Evolutionary conservation across 2,888 invertebrate species (phyloP), one percentile per base, ranked within the genome.

Genomic region (Acleris literana): DNA sequence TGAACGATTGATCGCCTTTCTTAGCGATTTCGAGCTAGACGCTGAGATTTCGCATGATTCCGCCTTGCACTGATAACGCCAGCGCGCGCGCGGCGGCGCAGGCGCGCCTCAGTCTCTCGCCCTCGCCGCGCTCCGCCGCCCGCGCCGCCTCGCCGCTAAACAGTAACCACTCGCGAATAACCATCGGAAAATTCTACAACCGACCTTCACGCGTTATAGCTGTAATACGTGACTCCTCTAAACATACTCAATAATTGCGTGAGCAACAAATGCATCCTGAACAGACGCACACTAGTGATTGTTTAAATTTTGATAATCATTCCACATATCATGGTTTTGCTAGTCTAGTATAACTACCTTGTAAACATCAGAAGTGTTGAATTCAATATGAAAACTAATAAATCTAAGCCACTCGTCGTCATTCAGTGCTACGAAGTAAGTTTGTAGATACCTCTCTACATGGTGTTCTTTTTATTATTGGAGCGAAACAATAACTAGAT

Each of bases 371-470:
- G 44, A 46, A 66, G 63, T 58, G 54, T 43, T 44, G 39, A 20
- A 44, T 62, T 25, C 55, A 60, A 33, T 13, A 91, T 88, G 85
- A 88, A 81, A 74, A 84, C 75, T 72, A 78, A 73, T 69, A 87
- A 85, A 79, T 82, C 85, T 17, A 93, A 93, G 78, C 94, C 94
- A 57, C 76, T 94, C 69, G 93, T 94, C 74, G 84, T 93, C 64
- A 91, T 94, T 74, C 94, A 94, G 81, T 94, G 94, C 77, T 94
- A 94, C 76, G 93, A 94, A 93, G 94, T 94, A 89, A 94, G 94
- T 93, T 75, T 44, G 53, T 65, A 43, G 49, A 43, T 65, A 65
- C 33, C 33, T 33, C 9, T 9, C 33, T 33, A 33, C 67, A 62
- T 69, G 57, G 61, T 53, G 63, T 59, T 62, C 71, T 71, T 76